Conservation (phyloP, 2,797 vertebrate genomes). For the Arctocebus calabarensis region DNA sequence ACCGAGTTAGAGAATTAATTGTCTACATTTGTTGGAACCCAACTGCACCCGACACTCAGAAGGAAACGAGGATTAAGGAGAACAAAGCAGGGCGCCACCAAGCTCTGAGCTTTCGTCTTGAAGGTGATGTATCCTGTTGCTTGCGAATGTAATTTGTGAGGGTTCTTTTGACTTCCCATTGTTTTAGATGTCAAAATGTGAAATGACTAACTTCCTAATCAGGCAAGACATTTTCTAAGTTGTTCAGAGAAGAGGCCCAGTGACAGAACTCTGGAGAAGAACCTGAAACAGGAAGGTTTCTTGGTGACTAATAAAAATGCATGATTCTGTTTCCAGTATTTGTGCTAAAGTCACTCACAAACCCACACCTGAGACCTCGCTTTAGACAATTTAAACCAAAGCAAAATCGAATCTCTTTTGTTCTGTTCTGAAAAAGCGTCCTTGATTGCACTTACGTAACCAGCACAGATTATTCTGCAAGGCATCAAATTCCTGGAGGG, state of each 20-base stretch:
- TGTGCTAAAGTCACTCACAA: constrained; percentile 68
- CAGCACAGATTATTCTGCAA: constrained; percentile 82
- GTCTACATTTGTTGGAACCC: constrained; percentile 20
- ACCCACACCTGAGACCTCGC: constrained; percentile 60
- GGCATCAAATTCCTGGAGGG: constrained; percentile 78
- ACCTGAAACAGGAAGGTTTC: constrained; percentile 48
- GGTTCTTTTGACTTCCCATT: constrained; percentile 57
- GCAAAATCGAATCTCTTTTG: constrained; percentile 71
- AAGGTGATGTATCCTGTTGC: constrained; percentile 64
- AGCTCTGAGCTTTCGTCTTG: constrained; percentile 52
- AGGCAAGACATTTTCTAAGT: constrained; percentile 55
- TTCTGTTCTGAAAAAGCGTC: constrained; percentile 77
- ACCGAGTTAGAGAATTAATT: background rate
- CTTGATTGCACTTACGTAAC: constrained; percentile 79
- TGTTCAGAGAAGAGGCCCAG: constrained; percentile 48
- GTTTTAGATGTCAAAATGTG: constrained; percentile 71
- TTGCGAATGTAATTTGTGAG: constrained; percentile 54
- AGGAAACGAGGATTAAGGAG: background rate
- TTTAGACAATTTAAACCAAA: constrained; percentile 68
- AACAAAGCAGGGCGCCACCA: constrained; percentile 58
- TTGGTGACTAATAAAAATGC: constrained; percentile 73
- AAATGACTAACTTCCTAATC: constrained; percentile 76
- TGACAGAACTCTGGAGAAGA: constrained; percentile 14
- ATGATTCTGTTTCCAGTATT: constrained; percentile 65
- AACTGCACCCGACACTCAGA: background rate